Evolutionary conservation across 2,888 invertebrate species (phyloP).

Genomic region (Tolmerus cingulatus): DNA sequence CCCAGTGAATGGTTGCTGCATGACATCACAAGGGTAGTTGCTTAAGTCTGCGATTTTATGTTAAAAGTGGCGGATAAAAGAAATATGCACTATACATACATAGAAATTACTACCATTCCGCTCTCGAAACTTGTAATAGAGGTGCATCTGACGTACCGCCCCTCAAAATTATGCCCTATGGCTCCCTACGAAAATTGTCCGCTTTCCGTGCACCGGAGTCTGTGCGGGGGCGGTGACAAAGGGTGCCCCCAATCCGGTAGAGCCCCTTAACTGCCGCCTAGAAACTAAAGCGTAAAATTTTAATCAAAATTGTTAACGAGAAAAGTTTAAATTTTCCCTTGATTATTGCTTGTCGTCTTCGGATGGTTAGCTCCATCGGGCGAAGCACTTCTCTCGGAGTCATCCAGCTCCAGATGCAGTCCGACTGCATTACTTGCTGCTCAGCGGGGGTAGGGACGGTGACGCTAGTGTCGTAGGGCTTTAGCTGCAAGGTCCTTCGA

Average conservation of each 20-base stretch:
- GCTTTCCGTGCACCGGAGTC: neutral
- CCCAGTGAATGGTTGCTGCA: neutral
- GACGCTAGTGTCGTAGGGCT: neutral
- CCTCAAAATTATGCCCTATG: neutral
- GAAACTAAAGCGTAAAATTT: slow-evolving; percentile 51
- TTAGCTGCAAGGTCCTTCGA: neutral
- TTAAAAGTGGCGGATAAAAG: neutral
- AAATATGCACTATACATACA: neutral
- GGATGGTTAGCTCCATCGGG: slow-evolving; percentile 6
- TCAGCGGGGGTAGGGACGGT: neutral
- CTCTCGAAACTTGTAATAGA: neutral
- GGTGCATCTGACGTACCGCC: slow-evolving; percentile 7
- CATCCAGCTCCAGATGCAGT: slow-evolving; percentile 16
- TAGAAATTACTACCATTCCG: neutral
- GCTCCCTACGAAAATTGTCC: neutral
- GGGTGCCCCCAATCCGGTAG: neutral
- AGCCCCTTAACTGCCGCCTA: neutral
- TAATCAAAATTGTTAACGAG: slow-evolving; percentile 53
- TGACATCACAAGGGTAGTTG: neutral
- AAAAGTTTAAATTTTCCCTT: slow-evolving; percentile 53
- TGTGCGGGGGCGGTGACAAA: neutral
- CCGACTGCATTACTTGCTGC: slow-evolving; percentile 31
- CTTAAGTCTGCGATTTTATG: neutral
- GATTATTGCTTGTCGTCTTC: slow-evolving; percentile 52
- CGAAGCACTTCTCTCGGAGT: neutral